Conservation (phyloP, 1,140 invertebrate genomes). For the Cecropterus lyciades region DNA sequence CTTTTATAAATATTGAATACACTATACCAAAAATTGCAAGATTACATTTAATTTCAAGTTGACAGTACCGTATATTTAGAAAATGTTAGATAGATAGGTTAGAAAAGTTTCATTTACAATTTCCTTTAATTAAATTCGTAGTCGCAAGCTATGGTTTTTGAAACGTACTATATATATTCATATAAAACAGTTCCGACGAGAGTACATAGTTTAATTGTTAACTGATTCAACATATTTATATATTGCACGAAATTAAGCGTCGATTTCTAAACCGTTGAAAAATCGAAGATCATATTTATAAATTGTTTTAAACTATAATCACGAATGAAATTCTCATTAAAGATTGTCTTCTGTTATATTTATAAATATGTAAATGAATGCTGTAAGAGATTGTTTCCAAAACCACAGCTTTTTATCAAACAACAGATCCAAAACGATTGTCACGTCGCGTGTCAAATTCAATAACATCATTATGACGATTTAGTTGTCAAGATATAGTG, state of each 20-base stretch:
- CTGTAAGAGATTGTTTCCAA: slow-evolving; percentile 2
- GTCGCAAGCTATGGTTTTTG: slow-evolving; percentile 17
- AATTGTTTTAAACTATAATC: background rate
- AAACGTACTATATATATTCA: slow-evolving; percentile 3
- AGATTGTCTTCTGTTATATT: too few species aligned
- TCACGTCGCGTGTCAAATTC: background rate
- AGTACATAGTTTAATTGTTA: background rate
- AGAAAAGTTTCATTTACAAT: background rate
- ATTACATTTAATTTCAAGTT: background rate
- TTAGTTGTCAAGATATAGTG: too few species aligned
- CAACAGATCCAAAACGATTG: background rate
- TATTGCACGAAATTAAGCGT: too few species aligned
- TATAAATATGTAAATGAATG: too few species aligned
- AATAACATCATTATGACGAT: background rate
- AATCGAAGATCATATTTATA: background rate
- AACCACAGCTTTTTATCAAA: slow-evolving; percentile 8
- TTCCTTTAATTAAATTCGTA: slow-evolving; percentile 1
- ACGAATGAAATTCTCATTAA: too few species aligned
- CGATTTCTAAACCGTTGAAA: background rate
- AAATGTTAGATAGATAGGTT: background rate
- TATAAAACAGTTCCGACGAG: background rate
- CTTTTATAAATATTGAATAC: background rate
- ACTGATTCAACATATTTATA: background rate
- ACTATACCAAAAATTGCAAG: background rate
- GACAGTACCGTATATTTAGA: slow-evolving; percentile 15